Evolutionary conservation across 2,113 vertebrate species (phyloP).

Genomic region (Excalfactoria chinensis): DNA sequence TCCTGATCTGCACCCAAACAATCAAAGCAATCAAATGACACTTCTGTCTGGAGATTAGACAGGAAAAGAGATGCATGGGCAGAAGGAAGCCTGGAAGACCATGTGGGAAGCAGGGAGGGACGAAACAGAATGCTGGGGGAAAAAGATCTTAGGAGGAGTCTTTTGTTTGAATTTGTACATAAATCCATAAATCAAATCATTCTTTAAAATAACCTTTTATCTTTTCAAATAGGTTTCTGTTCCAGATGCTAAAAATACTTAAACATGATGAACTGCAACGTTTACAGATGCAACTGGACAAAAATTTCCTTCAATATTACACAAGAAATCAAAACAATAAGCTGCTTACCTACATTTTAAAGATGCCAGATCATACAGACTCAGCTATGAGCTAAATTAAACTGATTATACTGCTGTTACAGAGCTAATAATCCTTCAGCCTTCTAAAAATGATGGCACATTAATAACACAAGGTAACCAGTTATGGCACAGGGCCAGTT

Average conservation of each 20-base stretch:
- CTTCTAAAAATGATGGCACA: constrained; percentile 4
- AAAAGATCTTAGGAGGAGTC: not conserved
- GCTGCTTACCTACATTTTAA: constrained; percentile 15
- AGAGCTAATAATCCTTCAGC: constrained; percentile 32
- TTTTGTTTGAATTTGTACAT: not conserved
- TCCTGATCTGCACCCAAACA: not conserved
- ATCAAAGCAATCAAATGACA: not conserved
- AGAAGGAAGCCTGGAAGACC: not conserved
- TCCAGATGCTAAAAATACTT: not conserved
- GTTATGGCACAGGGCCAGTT: not conserved
- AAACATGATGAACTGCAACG: not conserved
- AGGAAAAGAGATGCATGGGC: not conserved
- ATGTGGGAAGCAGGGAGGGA: not conserved
- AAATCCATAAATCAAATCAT: not conserved
- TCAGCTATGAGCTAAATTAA: constrained; percentile 58
- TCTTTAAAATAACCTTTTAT: not conserved
- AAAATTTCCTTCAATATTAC: not conserved
- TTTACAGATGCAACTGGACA: not conserved
- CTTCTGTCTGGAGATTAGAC: not conserved
- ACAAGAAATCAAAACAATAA: constrained; percentile 25
- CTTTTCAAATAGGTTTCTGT: not conserved
- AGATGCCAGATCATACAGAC: constrained; percentile 12
- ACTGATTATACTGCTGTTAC: constrained; percentile 32
- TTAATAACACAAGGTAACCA: constrained; percentile 29
- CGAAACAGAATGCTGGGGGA: not conserved